phyloP scores from a whole-genome alignment of 2,797 vertebrate genomes.

The Pseudotriccus pelzelni region DNA sequence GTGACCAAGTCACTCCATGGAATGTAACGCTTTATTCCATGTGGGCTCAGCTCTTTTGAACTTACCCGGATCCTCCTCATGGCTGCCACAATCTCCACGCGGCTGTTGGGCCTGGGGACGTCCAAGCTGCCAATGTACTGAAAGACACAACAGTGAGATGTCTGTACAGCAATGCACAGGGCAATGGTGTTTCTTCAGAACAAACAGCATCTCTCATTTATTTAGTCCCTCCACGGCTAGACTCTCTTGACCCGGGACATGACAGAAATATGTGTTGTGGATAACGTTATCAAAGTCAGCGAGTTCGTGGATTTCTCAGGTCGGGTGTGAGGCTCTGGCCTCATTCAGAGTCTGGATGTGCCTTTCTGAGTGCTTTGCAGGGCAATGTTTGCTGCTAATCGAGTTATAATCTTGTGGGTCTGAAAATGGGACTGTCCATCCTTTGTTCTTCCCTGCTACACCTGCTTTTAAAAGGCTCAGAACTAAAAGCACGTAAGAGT shows the following conservation, averaged over 20 bases:
- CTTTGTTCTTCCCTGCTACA: neutral
- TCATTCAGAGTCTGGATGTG: neutral
- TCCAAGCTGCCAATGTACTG: conserved; percentile 93
- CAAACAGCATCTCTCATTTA: neutral
- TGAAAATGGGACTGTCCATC: neutral
- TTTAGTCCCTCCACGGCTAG: neutral
- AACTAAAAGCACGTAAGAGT: neutral
- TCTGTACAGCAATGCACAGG: neutral
- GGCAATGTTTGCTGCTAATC: neutral
- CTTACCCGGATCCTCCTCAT: conserved; percentile 94
- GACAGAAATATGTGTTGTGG: neutral
- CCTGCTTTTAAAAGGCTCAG: neutral
- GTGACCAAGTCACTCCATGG: neutral
- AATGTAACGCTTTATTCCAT: neutral
- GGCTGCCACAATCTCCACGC: conserved; percentile 92
- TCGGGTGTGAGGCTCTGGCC: neutral
- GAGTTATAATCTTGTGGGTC: neutral
- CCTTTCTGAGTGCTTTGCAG: neutral
- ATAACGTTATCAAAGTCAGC: neutral
- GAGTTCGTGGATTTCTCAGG: neutral
- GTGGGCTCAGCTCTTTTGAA: neutral
- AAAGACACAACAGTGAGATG: conserved; percentile 12
- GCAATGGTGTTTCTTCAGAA: neutral
- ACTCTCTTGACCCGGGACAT: neutral
- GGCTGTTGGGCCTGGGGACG: conserved; percentile 90